Evolutionary conservation across 2,113 vertebrate genomes (phyloP).

Genomic region (Hyaena hyaena): DNA sequence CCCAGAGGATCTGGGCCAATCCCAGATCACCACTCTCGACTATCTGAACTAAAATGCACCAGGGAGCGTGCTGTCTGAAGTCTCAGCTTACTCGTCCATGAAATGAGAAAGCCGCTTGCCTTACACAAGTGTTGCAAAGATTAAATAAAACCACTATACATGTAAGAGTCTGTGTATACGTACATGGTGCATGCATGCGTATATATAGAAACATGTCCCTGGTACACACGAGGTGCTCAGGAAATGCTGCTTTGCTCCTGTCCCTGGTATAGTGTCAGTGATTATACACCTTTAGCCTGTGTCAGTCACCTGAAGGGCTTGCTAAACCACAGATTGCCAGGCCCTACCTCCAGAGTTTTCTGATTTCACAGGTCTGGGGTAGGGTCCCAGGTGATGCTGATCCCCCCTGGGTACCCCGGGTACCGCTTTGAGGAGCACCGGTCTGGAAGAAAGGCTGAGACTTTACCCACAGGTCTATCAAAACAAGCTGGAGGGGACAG

Average conservation of each 20-base stretch:
- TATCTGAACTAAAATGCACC: not conserved
- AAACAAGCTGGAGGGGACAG: not conserved
- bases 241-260: not conserved
- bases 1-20: not conserved
- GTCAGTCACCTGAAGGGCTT: not conserved
- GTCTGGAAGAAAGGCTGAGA: not conserved
- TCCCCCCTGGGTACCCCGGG: not conserved
- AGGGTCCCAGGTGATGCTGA: not conserved
- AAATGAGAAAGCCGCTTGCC: not conserved
- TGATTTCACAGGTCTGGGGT: not conserved
- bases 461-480: not conserved
- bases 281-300: not conserved
- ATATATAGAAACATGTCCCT: not conserved
- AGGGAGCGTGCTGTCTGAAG: not conserved
- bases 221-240: not conserved
- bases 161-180: not conserved
- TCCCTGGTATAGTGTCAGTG: not conserved
- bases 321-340: not conserved
- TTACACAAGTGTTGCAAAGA: not conserved
- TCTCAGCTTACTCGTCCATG: not conserved
- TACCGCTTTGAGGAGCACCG: not conserved
- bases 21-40: not conserved
- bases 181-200: rapidly evolving
- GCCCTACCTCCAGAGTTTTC: not conserved
- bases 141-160: not conserved